Percentiles rank a stretch among this genome's conserved stretches.
These are phyloP conservation scores for Mimumesa dahlbomi DNA, from an alignment of 2,888 invertebrate genomes.

Conservation along the genomic window DNA sequence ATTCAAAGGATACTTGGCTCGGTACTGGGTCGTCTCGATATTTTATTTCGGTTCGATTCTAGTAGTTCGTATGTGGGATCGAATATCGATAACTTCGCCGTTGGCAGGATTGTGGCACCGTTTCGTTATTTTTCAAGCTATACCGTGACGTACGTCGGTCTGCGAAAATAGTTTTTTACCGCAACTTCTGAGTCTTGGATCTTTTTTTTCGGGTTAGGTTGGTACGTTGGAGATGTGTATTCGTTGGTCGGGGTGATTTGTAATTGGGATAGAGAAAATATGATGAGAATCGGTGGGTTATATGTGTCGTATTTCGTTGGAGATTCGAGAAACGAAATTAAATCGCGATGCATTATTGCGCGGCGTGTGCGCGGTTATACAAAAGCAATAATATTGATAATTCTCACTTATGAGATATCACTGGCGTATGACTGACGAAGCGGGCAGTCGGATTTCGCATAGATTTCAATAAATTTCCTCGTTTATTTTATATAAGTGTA, in stretches of 20 bases:
- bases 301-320: too few species aligned
- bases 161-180: slow-evolving; percentile 40
- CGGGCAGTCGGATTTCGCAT: slow-evolving; percentile 4
- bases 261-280: too few species aligned
- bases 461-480: slow-evolving; percentile 10
- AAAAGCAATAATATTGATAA: slow-evolving; percentile 33
- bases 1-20: background rate
- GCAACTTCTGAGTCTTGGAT: background rate
- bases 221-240: slow-evolving; percentile 1
- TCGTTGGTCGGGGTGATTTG: too few species aligned
- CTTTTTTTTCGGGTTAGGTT: slow-evolving; percentile 9
- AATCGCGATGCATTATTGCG: slow-evolving; percentile 30
- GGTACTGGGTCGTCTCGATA: background rate
- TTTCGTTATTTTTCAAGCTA: slow-evolving; percentile 19
- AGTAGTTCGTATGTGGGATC: slow-evolving; percentile 13
- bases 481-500: slow-evolving; percentile 7
- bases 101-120: background rate
- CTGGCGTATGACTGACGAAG: slow-evolving; percentile 9
- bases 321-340: slow-evolving; percentile 36
- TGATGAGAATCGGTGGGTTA: too few species aligned
- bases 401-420: slow-evolving; percentile 34
- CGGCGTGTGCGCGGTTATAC: slow-evolving; percentile 25
- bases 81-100: slow-evolving; percentile 33
- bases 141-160: slow-evolving; percentile 30
- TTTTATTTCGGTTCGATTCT: slow-evolving; percentile 5